A percentile compares a stretch with the other conserved stretches of the same genome.
Conservation (phyloP, 2,797 vertebrate species). For the Rhynchotus rufescens region DNA sequence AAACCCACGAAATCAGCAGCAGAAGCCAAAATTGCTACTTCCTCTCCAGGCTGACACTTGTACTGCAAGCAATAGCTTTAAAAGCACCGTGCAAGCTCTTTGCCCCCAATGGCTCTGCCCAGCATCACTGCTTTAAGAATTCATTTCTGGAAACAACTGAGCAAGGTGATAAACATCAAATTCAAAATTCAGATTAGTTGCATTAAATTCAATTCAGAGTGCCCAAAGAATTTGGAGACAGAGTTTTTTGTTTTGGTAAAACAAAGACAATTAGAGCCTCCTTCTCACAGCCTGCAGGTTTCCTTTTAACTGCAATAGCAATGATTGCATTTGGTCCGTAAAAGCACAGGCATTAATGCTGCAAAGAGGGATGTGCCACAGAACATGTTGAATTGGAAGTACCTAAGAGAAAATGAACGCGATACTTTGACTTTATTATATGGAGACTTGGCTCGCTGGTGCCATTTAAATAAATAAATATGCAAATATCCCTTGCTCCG, state of each 20-base stretch:
- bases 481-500: not conserved
- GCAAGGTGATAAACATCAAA: not conserved
- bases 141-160: constrained; percentile 27
- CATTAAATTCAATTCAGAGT: not conserved
- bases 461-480: constrained; percentile 10
- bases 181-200: constrained; percentile 31
- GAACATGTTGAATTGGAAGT: not conserved
- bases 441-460: not conserved
- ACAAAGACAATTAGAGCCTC: constrained; percentile 12
- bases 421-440: constrained; percentile 20
- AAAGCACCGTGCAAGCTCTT: not conserved
- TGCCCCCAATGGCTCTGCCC: not conserved
- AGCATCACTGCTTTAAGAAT: constrained; percentile 11
- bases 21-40: constrained; percentile 28
- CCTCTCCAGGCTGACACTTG: not conserved
- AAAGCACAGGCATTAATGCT: constrained; percentile 21
- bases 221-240: not conserved
- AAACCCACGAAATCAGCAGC: not conserved
- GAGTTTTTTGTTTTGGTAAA: not conserved
- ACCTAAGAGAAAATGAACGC: constrained; percentile 10
- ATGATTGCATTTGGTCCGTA: not conserved
- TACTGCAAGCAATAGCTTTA: not conserved
- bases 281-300: constrained; percentile 16
- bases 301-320: constrained; percentile 29
- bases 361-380: not conserved